Conservation (phyloP, 2,113 vertebrate genomes). For the Archilochus colubris region DNA sequence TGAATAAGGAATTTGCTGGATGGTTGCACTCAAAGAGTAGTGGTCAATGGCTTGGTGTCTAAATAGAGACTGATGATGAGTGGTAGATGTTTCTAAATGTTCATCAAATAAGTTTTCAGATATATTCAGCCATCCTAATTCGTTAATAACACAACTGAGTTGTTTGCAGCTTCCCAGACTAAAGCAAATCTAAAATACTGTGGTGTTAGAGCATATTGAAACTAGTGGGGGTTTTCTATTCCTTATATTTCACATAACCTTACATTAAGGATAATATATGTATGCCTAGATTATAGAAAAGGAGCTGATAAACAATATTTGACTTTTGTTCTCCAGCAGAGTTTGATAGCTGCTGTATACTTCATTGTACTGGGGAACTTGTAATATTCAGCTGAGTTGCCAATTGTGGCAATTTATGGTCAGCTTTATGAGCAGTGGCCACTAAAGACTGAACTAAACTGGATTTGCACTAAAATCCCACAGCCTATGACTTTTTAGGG, state of each 20-base stretch:
- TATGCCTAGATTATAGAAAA: not conserved
- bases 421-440: slow-evolving; percentile 38
- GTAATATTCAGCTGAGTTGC: slow-evolving; percentile 22
- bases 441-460: slow-evolving; percentile 50
- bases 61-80: no score
- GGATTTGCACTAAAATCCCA: slow-evolving; percentile 57
- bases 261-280: not conserved
- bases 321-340: not conserved
- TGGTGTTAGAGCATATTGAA: not conserved
- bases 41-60: no score
- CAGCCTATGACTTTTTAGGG: not conserved
- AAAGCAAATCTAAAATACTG: not conserved
- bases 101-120: not conserved
- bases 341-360: not conserved
- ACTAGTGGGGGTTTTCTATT: not conserved
- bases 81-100: not conserved
- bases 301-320: not conserved
- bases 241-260: not conserved
- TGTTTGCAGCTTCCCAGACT: not conserved
- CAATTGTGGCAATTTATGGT: slow-evolving; percentile 42
- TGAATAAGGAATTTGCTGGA: no score
- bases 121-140: not conserved
- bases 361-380: not conserved
- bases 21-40: no score
- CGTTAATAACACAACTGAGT: not conserved